Evolutionary conservation across 2,888 invertebrate genomes (phyloP), one percentile per base, ranked within the genome.

Genomic region (Megalurothrips usitatus): DNA sequence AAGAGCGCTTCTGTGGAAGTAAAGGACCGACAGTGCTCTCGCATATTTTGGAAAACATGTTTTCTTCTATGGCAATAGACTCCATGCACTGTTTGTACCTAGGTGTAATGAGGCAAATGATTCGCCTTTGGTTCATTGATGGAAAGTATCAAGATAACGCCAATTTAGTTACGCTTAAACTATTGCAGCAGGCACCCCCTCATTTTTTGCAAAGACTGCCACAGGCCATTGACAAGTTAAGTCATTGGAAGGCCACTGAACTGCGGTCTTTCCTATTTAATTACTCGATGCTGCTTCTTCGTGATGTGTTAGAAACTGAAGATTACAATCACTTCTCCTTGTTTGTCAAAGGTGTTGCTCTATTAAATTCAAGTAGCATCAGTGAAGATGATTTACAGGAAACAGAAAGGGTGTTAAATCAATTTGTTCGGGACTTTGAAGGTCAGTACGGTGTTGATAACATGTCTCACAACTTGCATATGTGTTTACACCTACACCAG

Each of bases 381-480:
- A 63, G 63, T 63, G 14, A 10, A 14, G 63, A 63, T 14, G 63
- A 63, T 63, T 14, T 63, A 19, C 10, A 19, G 19, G 63, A 63
- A 63, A 17, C 63, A 19, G 63, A 63, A 14, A 63, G 6, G 63
- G 14, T 63, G 6, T 19, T 63, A 63, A 63, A 11, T 19, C 63
- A 19, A 6, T 63, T 63, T 63, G 11, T 19, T 17, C 10, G 19
- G 63, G 63, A 63, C 14, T 63, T 63, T 63, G 14, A 63, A 63
- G 6, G 6, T 63, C 63, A 17, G 14, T 63, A 63, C 63, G 6
- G 14, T 17, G 63, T 63, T 6, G 19, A 63, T 63, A 19, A 47
- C 17, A 79, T 79, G 79, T 49, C 79, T 47, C 48, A 49, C n/a
- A 79, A 79, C 19, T 47, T 79, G 10, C 79, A 79, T 47, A 26